A percentile compares a stretch with the other conserved stretches of the same genome.
Conservation (phyloP, 2,888 invertebrate genomes). For the Fissipunctia ypsillon region DNA sequence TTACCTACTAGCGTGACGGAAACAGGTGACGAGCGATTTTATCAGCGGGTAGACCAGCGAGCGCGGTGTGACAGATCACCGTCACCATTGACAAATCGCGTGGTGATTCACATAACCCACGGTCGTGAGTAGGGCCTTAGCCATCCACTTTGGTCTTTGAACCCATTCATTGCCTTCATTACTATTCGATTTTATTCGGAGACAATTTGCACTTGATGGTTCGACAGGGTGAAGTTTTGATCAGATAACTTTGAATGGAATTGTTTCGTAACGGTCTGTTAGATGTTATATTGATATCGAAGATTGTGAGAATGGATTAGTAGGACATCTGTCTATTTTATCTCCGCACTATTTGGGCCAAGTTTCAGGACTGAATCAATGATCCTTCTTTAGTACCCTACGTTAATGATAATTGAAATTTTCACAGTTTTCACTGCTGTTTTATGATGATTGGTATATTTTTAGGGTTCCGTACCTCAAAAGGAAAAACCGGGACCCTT, state of each 20-base stretch:
- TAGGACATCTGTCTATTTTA: constrained; percentile 30
- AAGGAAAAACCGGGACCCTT: too few species aligned
- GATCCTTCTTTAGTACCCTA: constrained; percentile 14
- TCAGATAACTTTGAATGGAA: constrained; percentile 45
- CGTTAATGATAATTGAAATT: constrained; percentile 23
- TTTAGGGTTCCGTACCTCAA: too few species aligned
- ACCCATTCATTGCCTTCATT: constrained; percentile 69
- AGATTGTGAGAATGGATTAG: constrained; percentile 36
- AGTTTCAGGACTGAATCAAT: constrained; percentile 34
- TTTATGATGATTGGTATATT: constrained; percentile 23
- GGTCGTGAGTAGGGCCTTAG: constrained; percentile 18
- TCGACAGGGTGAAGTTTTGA: constrained; percentile 37
- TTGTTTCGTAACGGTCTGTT: constrained; percentile 47
- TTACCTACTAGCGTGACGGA: background rate
- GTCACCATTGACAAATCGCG: background rate
- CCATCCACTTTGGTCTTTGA: constrained; percentile 68
- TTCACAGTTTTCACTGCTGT: constrained; percentile 1
- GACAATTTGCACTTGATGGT: constrained; percentile 66
- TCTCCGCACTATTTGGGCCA: constrained; percentile 28
- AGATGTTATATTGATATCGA: constrained; percentile 42
- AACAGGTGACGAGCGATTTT: too few species aligned
- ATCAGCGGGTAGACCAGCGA: too few species aligned
- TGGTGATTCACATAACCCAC: background rate
- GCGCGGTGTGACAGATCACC: background rate
- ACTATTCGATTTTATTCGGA: constrained; percentile 71